These are phyloP conservation scores for Unio pictorum DNA, from an alignment of 2,888 invertebrate species.

Conservation along the genomic window DNA sequence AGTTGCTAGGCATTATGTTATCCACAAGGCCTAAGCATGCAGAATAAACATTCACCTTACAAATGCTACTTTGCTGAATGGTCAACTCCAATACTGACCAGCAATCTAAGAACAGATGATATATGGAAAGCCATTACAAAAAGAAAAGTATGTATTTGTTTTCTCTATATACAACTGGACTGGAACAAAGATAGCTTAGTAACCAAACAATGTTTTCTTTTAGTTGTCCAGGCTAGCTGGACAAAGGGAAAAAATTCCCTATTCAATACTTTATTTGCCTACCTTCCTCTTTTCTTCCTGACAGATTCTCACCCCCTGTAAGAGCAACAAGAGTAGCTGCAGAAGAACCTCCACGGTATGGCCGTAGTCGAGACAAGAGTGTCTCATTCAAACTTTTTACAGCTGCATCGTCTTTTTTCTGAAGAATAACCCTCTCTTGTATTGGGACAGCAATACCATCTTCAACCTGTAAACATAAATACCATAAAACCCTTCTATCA, in stretches of 20 bases:
- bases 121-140: too few relatives aligned
- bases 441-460: slow-evolving; percentile 27
- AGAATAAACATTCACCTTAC: too few relatives aligned
- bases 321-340: slow-evolving; percentile 64
- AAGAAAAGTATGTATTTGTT: too few relatives aligned
- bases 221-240: neutral
- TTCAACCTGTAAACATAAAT: slow-evolving; percentile 27
- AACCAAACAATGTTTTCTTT: too few relatives aligned
- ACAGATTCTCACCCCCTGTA: slow-evolving; percentile 57
- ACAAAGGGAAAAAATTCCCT: neutral
- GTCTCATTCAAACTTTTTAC: slow-evolving; percentile 65
- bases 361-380: slow-evolving; percentile 63
- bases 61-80: too few relatives aligned
- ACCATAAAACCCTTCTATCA: neutral
- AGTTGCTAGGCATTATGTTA: too few relatives aligned
- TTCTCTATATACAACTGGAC: too few relatives aligned
- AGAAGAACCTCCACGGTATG: slow-evolving; percentile 62
- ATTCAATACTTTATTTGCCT: neutral
- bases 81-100: too few relatives aligned
- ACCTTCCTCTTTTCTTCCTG: slow-evolving; percentile 60
- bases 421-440: slow-evolving; percentile 47
- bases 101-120: too few relatives aligned
- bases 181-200: too few relatives aligned
- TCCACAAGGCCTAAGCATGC: too few relatives aligned
- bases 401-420: slow-evolving; percentile 61